These are phyloP conservation scores for Xyrichtys novacula DNA, from an alignment of 2,797 vertebrate genomes.

Conservation along the genomic window DNA sequence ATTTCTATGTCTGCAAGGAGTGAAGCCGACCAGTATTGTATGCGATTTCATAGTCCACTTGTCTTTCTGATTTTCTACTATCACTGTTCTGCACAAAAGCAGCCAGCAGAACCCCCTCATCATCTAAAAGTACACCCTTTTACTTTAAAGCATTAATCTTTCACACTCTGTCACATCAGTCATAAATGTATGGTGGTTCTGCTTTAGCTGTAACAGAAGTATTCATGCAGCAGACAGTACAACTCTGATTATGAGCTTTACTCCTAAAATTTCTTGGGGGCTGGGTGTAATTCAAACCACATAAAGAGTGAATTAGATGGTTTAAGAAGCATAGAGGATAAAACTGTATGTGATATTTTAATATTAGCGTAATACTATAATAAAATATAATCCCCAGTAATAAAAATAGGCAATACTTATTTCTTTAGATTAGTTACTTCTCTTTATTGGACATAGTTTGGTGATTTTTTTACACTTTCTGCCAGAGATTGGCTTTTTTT, in stretches of 20 bases:
- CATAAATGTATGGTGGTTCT: neutral
- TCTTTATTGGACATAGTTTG: neutral
- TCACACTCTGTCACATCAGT: neutral
- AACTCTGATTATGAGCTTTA: slow-evolving; percentile 13
- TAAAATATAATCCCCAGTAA: too few species aligned
- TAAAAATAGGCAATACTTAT: too few species aligned
- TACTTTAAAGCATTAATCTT: neutral
- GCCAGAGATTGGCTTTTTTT: too few species aligned
- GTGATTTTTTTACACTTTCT: neutral
- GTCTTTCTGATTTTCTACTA: neutral
- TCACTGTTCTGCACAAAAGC: neutral
- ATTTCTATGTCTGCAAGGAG: neutral
- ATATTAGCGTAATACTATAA: too few species aligned
- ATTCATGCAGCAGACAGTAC: neutral
- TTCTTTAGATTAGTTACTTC: neutral
- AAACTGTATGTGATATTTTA: neutral
- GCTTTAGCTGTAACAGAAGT: slow-evolving; percentile 3
- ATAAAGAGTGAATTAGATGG: neutral
- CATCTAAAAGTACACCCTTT: neutral
- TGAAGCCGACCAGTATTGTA: neutral
- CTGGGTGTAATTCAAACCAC: neutral
- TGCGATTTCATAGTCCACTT: slow-evolving; percentile 6
- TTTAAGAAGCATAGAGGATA: neutral
- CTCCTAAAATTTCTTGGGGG: neutral
- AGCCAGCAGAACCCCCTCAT: neutral